Evolutionary conservation across 2,797 vertebrate genomes (phyloP), one percentile per base, ranked within the genome.

Genomic region (Pterois miles): DNA sequence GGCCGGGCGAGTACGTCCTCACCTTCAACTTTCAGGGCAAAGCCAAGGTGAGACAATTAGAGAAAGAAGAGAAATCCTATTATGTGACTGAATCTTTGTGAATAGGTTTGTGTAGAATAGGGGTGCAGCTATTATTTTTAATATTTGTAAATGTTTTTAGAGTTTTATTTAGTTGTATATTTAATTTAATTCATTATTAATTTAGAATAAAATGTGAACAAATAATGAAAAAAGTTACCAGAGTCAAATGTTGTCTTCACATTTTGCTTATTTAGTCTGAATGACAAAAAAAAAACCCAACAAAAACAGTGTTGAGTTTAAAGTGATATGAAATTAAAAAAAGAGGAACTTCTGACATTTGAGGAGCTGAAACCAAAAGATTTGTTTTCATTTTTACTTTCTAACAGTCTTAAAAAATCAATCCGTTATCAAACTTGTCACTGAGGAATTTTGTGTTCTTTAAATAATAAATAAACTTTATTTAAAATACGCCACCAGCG

Each of bases 1-100:
- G 98, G 53, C 98, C 97, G 0, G 97, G 97, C n/a, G 98, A 99
- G 86, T 98, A 98, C 0, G 98, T 99, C 65, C 96, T 99, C 79
- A 99, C 98, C 85, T 99, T 99, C 92, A 99, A 99, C 95, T 99
- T 99, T 94, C 98, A 99, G 93, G 98, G 98, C 65, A 99, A 99
- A 92, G 98, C 98, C n/a, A 99, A 99, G 97, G 98, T 96, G 93
- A 86, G 85, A 25, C 1, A 0, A 48, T 7, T 1, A 27, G 8
- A 67, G 6, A 46, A n/a, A n/a, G 13, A 46, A 12, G 25, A 65
- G 57, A 27, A 18, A 36, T 4, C 29, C 4, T 16, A 8, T 20
- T 10, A 18, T 25, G 25, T 23, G 1, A 33, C 22, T 48, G n/a
- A 63, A 8, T 25, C 11, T 48, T n/a, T n/a, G n/a, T n/a, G n/a